Evolutionary conservation across 2,113 vertebrate genomes (phyloP), one percentile per base, ranked within the genome.

Genomic region (Pseudorectes ferrugineus): DNA sequence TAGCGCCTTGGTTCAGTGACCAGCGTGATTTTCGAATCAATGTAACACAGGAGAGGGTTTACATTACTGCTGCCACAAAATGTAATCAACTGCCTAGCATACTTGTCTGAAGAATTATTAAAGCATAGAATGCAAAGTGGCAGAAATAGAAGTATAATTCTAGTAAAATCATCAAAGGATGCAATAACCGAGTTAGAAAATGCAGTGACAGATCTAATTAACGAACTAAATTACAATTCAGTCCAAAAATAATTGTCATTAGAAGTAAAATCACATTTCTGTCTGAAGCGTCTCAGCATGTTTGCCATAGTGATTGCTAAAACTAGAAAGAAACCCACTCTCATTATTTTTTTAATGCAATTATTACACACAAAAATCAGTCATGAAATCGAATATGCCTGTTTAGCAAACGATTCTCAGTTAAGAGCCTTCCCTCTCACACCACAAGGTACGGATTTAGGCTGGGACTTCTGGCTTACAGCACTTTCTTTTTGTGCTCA

Each of bases 71-170:
- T 81, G 78, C 88, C 82, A 94, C 86, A 54, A 94, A 95, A 92
- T 75, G 87, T 74, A 86, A 95, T 93, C 75, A 93, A 86, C 52
- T 55, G 43, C 74, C 88, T 81, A 77, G 71, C 33, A 8, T 38
- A 92, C 88, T 87, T 77, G 91, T 93, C 93, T 96, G 86, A 95
- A 93, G 94, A 95, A 93, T 96, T 94, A 96, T 96, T 92, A 96
- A 95, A 71, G 84, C 89, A 55, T 46, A 76, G 83, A 89, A 92
- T 71, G 66, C 79, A 87, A 70, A 96, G 91, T 73, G n/a, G 85
- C 73, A 88, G 76, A 92, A 94, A 92, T 92, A 95, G 91, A 78
- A 89, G 74, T 46, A 73, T 77, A 83, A 81, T 91, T 95, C 96
- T 88, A 51, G 85, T 70, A 93, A 94, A 72, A 90, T 85, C 91